Evolutionary conservation across 2,113 vertebrate species (phyloP).

Genomic region (Phalacrocorax aristotelis): DNA sequence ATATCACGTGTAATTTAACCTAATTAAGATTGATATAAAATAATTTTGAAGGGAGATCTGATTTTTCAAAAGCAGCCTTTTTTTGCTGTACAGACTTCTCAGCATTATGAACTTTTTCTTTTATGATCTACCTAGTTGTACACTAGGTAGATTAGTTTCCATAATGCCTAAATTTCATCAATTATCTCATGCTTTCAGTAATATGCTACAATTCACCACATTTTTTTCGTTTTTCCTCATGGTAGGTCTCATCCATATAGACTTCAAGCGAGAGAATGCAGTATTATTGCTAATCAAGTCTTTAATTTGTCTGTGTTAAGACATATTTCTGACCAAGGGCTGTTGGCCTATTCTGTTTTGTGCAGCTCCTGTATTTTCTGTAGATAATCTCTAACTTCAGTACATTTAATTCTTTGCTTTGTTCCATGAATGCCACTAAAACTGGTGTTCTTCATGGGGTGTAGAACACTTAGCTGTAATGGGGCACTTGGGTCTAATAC

Average conservation of each 20-base stretch:
- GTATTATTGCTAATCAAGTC: not conserved
- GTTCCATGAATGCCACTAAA: not conserved
- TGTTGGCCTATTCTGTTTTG: not conserved
- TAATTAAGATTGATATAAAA: conserved; percentile 47
- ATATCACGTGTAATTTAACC: not conserved
- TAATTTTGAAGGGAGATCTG: not conserved
- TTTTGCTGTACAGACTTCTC: not conserved
- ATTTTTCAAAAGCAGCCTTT: not conserved
- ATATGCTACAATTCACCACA: not conserved
- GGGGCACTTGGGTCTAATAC: not conserved
- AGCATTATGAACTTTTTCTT: not conserved
- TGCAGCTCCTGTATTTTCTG: not conserved
- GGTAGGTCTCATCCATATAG: not conserved
- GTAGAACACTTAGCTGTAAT: accelerated
- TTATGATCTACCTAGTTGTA: not conserved
- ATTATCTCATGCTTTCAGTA: not conserved
- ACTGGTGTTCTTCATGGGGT: not conserved
- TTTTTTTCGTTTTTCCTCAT: not conserved
- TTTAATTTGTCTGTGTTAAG: not conserved
- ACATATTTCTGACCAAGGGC: not conserved
- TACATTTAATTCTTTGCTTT: not conserved
- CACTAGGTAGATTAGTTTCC: not conserved
- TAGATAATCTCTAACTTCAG: not conserved
- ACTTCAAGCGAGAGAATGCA: not conserved
- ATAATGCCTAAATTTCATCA: not conserved